These are phyloP conservation scores for Aeoliscus strigatus DNA, from an alignment of 2,797 vertebrate genomes.

Conservation along the genomic window DNA sequence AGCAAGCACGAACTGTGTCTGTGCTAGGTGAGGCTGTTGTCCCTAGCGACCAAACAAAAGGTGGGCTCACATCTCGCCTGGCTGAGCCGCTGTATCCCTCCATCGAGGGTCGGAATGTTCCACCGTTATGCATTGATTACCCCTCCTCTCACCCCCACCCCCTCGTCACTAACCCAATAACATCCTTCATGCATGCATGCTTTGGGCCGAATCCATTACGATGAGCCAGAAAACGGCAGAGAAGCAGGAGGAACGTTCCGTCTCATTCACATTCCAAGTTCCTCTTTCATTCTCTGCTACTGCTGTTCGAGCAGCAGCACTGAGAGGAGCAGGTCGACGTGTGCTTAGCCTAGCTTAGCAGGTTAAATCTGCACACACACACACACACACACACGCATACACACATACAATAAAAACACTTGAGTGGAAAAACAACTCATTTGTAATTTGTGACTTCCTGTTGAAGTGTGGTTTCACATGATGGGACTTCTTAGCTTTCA, in stretches of 20 bases:
- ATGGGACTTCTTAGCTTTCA: too few relatives aligned
- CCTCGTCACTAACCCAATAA: conserved; percentile 69
- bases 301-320: too few relatives aligned
- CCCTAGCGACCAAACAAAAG: conserved; percentile 52
- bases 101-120: conserved; percentile 16
- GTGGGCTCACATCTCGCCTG: conserved; percentile 46
- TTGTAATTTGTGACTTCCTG: too few relatives aligned
- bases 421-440: too few relatives aligned
- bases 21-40: conserved; percentile 52
- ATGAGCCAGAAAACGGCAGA: conserved; percentile 28
- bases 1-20: conserved; percentile 26
- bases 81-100: conserved; percentile 31
- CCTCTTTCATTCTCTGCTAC: too few relatives aligned
- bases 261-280: too few relatives aligned
- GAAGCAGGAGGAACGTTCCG: conserved; percentile 7
- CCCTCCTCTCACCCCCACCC: conserved; percentile 26
- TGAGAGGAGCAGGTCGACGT: too few relatives aligned
- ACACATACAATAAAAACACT: too few relatives aligned
- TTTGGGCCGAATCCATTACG: conserved; percentile 48
- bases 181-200: conserved; percentile 43
- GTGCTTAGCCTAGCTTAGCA: too few relatives aligned
- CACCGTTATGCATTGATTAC: conserved; percentile 50
- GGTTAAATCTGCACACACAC: too few relatives aligned
- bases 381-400: too few relatives aligned
- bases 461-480: too few relatives aligned